Evolutionary conservation across 2,797 vertebrate genomes (phyloP), one percentile per base, ranked within the genome.

Genomic region (Argentina silus): DNA sequence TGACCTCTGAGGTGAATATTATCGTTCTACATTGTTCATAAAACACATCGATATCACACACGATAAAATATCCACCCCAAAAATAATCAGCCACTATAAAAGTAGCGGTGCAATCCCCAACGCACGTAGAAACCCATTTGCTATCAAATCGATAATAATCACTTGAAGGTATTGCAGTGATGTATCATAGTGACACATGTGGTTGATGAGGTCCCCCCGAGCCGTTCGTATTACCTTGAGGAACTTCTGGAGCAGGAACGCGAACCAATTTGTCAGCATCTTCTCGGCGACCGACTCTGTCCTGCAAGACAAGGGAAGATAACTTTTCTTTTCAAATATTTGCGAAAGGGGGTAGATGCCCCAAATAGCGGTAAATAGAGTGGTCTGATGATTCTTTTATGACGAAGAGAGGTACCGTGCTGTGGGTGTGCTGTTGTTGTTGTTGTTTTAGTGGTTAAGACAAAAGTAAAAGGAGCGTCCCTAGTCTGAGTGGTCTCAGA

Each of bases 261-360:
- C 96, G 56, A 99, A 99, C 97, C 97, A 99, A 83, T 99, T 98
- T 7, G 97, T 98, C 92, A 99, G 91, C 97, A 99, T 99, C 94
- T 99, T 99, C 92, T 99, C 97, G 0, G 97, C 97, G 83, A 99
- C 97, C 0, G 97, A 99, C 89, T 98, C 97, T 0, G 97, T 99
- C 92, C 97, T 99, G 87, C 70, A 79, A 89, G 80, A 85, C 42
- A 47, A 8, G 8, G 50, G 50, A 51, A 15, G 11, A 51, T 15
- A 51, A 36, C 83, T 73, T 62, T 87, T 86, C 87, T 83, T 36
- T 36, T 36, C 1, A 36, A 36, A 36, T 36, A 36, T 36, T 36
- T 36, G 27, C 27, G 27, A 36, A 36, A 51, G 15, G 50, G 69
- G 69, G 66, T 69, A 76, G 81, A 17, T 61, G 7, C 88, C 85